Evolutionary conservation across 2,888 invertebrate genomes (phyloP).

Genomic region (Drosophila mettleri): DNA sequence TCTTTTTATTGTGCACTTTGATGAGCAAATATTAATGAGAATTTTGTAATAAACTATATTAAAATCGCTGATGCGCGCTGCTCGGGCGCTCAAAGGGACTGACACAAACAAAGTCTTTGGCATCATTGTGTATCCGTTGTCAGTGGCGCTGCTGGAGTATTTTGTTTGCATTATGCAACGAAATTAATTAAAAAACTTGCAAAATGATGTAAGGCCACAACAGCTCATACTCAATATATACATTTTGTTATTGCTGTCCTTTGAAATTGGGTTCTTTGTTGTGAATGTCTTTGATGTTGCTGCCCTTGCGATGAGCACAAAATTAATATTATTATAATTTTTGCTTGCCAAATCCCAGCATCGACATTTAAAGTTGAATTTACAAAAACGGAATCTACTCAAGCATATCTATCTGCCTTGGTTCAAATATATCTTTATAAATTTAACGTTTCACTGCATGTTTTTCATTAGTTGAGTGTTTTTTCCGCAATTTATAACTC

Average conservation of each 20-base stretch:
- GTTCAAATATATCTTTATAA: background rate
- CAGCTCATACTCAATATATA: no score
- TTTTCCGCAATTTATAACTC: constrained; percentile 24
- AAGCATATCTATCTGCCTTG: background rate
- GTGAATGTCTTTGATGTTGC: background rate
- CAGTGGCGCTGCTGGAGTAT: constrained; percentile 13
- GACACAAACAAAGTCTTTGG: constrained; percentile 9
- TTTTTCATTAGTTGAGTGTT: constrained; percentile 7
- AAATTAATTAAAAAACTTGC: constrained; percentile 62
- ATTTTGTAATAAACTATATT: constrained; percentile 8
- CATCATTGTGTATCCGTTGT: constrained; percentile 27
- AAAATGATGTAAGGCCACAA: constrained; percentile 11
- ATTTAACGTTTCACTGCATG: background rate
- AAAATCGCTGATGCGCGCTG: constrained; percentile 3
- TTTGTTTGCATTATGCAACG: constrained; percentile 34
- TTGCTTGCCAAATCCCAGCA: background rate
- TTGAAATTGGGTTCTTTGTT: no score
- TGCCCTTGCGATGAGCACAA: background rate
- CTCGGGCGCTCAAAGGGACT: constrained; percentile 1
- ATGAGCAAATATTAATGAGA: constrained; percentile 1
- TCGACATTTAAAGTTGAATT: background rate
- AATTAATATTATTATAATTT: background rate
- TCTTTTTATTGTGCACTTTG: background rate
- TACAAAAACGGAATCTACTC: background rate
- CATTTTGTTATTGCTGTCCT: no score